Conservation (phyloP, 2,113 vertebrate genomes). For the Crocuta crocuta region DNA sequence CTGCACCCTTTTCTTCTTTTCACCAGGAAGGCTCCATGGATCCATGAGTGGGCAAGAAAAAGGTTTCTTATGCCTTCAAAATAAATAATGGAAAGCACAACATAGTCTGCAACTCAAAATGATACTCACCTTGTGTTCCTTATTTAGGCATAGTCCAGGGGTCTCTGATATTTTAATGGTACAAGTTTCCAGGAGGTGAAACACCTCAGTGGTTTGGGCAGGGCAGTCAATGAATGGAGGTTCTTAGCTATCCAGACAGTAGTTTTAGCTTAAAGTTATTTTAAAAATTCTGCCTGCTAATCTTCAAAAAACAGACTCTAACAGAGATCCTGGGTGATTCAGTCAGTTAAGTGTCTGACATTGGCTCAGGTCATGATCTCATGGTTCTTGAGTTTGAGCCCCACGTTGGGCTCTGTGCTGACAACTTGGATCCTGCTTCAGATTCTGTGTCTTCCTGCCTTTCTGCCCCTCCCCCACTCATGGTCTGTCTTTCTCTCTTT, state of each 20-base stretch:
- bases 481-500: too few species aligned
- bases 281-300: background rate
- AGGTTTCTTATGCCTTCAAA: background rate
- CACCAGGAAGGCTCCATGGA: background rate
- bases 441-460: too few species aligned
- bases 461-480: too few species aligned
- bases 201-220: background rate
- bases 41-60: background rate
- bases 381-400: too few species aligned
- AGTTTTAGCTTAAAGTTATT: background rate
- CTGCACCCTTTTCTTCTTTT: background rate
- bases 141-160: background rate
- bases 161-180: background rate
- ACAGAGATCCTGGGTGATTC: too few species aligned
- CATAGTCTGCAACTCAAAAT: background rate
- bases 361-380: too few species aligned
- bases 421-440: too few species aligned
- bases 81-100: background rate
- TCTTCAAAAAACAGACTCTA: background rate
- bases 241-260: background rate
- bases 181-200: background rate
- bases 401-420: too few species aligned
- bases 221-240: accelerated
- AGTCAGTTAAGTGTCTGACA: too few species aligned
- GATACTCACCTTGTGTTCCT: background rate